Evolutionary conservation across 2,113 vertebrate genomes (phyloP), one percentile per base, ranked within the genome.

Genomic region (Taxidea taxus): DNA sequence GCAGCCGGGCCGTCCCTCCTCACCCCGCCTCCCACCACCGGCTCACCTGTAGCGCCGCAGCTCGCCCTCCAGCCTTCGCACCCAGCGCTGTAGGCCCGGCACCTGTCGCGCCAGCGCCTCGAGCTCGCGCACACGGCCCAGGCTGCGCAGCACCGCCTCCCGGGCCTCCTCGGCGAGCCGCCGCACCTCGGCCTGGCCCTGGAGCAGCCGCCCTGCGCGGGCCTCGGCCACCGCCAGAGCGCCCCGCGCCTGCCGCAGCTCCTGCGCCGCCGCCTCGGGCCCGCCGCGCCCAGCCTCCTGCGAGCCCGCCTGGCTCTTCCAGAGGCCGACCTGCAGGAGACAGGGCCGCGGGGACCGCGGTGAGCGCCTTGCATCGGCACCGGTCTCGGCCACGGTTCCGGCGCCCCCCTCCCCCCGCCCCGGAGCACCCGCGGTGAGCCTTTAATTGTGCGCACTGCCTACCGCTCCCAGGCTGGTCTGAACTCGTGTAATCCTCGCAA

Each of bases 41-140:
- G 31, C 98, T 98, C 98, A 99, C 99, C 99, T 99, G 97, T 99
- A 99, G 97, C 97, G 98, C 75, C 98, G 98, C 72, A 99, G 98
- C 95, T 99, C 99, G 0, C 98, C 98, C 90, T 99, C 99, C 94
- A 99, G 98, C 97, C 99, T 99, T 80, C 98, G 98, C 80, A 99
- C 96, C 84, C 99, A 96, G 34, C 97, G 98, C 90, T 99, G 99
- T 80, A 99, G 98, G 5, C 96, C 97, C 0, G 99, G 99, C 14
- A 99, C 99, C 80, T 99, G 96, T 0, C 97, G 99, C 23, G 99
- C 99, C 98, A 99, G 99, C 78, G 97, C 98, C 96, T 99, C 99
- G 44, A 99, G 98, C 90, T 99, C 99, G 78, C 99, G 99, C 87
- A 99, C 99, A 94, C 99, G 99, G n/a, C 98, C 97, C 90, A 99